Percentiles rank a stretch among this genome's conserved stretches.
Evolutionary conservation across 2,888 invertebrate genomes (phyloP).

Genomic region (Parnassius mnemosyne): DNA sequence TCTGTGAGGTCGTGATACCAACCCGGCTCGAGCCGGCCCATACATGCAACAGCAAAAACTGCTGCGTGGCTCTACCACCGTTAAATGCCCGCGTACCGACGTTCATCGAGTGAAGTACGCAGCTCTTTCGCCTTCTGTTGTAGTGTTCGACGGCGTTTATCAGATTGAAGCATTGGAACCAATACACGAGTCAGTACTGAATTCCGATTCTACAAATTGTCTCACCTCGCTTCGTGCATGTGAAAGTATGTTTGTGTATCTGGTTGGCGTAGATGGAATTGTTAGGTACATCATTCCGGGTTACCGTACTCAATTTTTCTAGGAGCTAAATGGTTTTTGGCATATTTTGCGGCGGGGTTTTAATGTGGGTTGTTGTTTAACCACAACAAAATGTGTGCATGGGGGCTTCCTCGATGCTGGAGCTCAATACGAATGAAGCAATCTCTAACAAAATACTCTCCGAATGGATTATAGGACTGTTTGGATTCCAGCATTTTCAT

Average conservation of each 20-base stretch:
- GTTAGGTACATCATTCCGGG: slow-evolving; percentile 38
- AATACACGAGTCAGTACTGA: no score
- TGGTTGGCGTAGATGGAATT: slow-evolving; percentile 36
- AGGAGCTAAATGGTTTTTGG: slow-evolving; percentile 43
- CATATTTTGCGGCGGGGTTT: slow-evolving; percentile 43
- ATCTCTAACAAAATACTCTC: slow-evolving; percentile 40
- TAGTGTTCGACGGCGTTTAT: no score
- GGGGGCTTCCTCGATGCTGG: slow-evolving; percentile 49
- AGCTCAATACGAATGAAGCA: slow-evolving; percentile 51
- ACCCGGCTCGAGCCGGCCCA: no score
- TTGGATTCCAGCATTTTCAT: slow-evolving; percentile 40
- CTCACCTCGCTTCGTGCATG: no score
- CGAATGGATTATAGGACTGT: slow-evolving; percentile 41
- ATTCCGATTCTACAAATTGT: no score
- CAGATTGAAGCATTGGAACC: no score
- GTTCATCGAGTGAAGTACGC: slow-evolving; percentile 37
- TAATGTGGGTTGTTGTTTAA: slow-evolving; percentile 46
- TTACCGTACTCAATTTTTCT: slow-evolving; percentile 43
- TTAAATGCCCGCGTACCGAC: slow-evolving; percentile 39
- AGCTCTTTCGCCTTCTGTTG: slow-evolving; percentile 41
- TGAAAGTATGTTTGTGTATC: no score
- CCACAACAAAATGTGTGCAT: slow-evolving; percentile 56
- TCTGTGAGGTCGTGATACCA: no score
- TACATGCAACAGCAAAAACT: no score
- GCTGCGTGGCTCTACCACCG: no score